These are phyloP conservation scores for Aporophyla nigra DNA, from an alignment of 2,888 invertebrate species.

Conservation along the genomic window DNA sequence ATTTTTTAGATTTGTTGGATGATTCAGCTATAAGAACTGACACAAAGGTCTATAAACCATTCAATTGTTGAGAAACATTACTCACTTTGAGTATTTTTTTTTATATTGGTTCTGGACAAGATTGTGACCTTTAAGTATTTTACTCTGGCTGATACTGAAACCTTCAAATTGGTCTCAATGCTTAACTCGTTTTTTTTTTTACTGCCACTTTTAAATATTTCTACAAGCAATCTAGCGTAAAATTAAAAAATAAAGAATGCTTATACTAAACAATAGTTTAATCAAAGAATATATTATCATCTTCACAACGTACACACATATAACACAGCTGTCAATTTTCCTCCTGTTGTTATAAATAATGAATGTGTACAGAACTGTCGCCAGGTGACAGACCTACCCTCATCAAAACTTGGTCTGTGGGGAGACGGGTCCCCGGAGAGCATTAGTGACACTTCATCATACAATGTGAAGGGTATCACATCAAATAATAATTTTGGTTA, in stretches of 20 bases:
- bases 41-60: neutral
- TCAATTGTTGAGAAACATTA: neutral
- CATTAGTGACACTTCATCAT: conserved; percentile 31
- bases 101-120: neutral
- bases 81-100: neutral
- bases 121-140: neutral
- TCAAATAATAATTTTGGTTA: neutral
- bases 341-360: conserved; percentile 2
- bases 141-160: neutral
- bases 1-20: neutral
- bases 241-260: no score
- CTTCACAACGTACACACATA: conserved; percentile 1
- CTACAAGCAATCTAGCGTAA: no score
- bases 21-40: neutral
- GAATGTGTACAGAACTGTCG: conserved; percentile 5
- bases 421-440: conserved; percentile 28
- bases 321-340: conserved; percentile 11
- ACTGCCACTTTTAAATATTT: no score
- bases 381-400: conserved; percentile 52
- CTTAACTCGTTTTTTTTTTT: no score
- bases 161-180: neutral
- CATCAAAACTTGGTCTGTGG: conserved; percentile 37
- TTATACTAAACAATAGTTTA: no score
- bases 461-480: neutral
- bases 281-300: neutral